Evolutionary conservation across 2,888 invertebrate species (phyloP).

Genomic region (Gortyna flavago): DNA sequence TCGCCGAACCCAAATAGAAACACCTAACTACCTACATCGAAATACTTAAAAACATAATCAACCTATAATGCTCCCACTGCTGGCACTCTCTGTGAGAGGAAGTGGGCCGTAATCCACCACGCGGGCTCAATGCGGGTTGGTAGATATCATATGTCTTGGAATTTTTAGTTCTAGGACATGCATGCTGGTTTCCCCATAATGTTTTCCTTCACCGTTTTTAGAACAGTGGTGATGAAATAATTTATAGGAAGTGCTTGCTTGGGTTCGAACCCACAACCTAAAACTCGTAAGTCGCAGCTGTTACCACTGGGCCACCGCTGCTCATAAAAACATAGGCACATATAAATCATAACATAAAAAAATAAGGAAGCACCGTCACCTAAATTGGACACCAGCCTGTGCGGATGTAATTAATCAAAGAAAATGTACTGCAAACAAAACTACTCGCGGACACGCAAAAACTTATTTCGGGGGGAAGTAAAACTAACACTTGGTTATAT

Average conservation of each 20-base stretch:
- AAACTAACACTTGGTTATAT: constrained; percentile 66
- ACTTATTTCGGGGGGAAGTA: constrained; percentile 67
- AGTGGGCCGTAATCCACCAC: neutral
- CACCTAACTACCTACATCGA: neutral
- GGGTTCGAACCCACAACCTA: neutral
- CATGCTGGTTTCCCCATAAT: neutral
- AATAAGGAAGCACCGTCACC: constrained; percentile 54
- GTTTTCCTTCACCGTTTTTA: neutral
- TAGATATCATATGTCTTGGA: neutral
- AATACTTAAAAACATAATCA: neutral
- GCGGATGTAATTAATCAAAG: constrained; percentile 69
- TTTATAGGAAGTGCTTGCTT: too few relatives aligned
- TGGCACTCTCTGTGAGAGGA: neutral
- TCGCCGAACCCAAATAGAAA: too few relatives aligned
- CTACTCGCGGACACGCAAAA: constrained; percentile 67
- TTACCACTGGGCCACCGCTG: neutral
- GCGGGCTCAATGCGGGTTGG: neutral
- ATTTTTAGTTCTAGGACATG: neutral
- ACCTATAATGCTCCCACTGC: neutral
- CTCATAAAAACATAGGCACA: constrained; percentile 4
- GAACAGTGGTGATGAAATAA: neutral
- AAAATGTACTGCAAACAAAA: constrained; percentile 67
- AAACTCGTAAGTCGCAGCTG: neutral
- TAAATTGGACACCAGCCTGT: constrained; percentile 61
- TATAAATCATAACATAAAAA: constrained; percentile 50